Percentiles rank a stretch among this genome's conserved stretches.
Conservation (phyloP, 1,140 invertebrate species). For the Andricus grossulariae region DNA sequence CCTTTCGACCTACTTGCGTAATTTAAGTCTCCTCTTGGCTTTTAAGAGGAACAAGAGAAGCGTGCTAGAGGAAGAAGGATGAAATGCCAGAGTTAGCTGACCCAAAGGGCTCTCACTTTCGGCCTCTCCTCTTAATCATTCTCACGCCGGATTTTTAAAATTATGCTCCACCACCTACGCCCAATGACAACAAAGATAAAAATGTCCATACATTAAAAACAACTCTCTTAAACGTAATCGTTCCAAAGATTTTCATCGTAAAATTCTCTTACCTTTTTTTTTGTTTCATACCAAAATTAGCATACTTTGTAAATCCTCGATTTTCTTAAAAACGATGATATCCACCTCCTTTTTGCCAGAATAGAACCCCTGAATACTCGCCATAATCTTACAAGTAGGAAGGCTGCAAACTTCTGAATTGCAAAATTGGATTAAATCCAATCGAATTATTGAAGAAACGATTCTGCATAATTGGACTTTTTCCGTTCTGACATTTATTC, state of each 20-base stretch:
- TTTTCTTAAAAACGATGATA: too few species aligned
- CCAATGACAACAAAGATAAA: not conserved
- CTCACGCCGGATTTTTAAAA: constrained; percentile 11
- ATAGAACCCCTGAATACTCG: not conserved
- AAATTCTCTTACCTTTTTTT: too few species aligned
- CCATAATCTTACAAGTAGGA: not conserved
- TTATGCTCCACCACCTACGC: not conserved
- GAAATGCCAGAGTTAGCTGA: constrained; percentile 49
- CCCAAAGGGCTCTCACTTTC: constrained; percentile 39
- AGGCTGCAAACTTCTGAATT: not conserved
- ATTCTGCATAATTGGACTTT: constrained; percentile 7
- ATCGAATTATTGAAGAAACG: constrained; percentile 3
- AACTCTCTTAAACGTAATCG: too few species aligned
- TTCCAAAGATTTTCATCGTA: too few species aligned
- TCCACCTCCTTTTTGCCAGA: too few species aligned
- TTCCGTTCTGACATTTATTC: not conserved
- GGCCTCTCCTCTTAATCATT: not conserved
- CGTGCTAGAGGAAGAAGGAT: constrained; percentile 50
- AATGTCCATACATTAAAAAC: not conserved
- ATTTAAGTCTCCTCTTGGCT: constrained; percentile 67
- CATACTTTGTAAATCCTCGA: too few species aligned
- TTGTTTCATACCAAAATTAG: too few species aligned
- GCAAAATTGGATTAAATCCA: constrained; percentile 9
- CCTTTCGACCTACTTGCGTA: constrained; percentile 74
- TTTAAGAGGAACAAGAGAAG: constrained; percentile 57